Base-by-base conservation (phyloP, 2,888 invertebrate species). In the Ditula angustiorana region DNA sequence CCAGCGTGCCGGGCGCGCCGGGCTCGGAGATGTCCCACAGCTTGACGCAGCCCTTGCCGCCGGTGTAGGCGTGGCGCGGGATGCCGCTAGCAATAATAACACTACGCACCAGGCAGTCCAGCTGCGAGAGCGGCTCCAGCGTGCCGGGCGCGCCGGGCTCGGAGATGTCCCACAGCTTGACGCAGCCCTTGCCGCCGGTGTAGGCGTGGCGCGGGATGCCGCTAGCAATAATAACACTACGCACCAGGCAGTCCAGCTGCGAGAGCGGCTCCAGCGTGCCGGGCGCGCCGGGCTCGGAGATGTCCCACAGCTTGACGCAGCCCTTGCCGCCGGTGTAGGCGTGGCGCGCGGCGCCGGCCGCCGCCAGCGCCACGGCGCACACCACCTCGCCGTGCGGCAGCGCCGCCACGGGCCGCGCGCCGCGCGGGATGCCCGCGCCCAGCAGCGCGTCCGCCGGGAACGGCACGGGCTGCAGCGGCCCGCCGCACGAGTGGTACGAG, bases 311-410 rank as follows among this genome's bases (percentile, higher is more conserved):
- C 90, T 99, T 99, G 69, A 99, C 99, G 86, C 98, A 98, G 26
- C 99, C 98, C 90, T 99, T 99, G 69, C 99, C 99, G 24, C 99
- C 99, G 0, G 99, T 99, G 90, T 99, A 99, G n/a, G 99, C 98
- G 86, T 97, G 97, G 75, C 97, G 95, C 69, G 97, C 96, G 67
- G 96, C 96, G 81, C 95, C 93, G 5, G 76, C 71, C 8, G 82
- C 94, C 64, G 98, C 97, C 83, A 99, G 96, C 55, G 99, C 99
- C 53, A 99, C 99, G 0, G 99, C 99, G 86, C 99, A 99, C 33
- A 99, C 99, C 46, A 99, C 93, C 87, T 99, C 99, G 5, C 99
- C 99, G 87, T 99, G 99, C 68, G 96, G 97, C 69, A 99, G 88
- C 5, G 97, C 97, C 83, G 97, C 97, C 74, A 98, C 97, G 82